A percentile compares a stretch with the other conserved stretches of the same genome.
These are phyloP conservation scores for Fissipunctia ypsillon DNA, from an alignment of 2,888 invertebrate genomes.

Conservation along the genomic window DNA sequence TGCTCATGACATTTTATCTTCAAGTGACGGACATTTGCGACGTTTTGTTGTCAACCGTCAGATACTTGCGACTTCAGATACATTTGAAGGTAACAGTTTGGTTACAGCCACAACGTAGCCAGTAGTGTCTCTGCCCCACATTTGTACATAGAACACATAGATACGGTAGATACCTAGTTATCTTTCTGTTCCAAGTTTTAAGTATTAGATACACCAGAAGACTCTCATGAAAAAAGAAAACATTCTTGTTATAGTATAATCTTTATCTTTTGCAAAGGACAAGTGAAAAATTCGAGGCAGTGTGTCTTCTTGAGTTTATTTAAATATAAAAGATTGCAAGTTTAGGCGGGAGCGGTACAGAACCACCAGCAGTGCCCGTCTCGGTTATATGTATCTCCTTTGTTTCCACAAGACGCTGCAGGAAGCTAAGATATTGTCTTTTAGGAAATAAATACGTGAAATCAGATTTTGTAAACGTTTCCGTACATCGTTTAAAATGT, in stretches of 20 bases:
- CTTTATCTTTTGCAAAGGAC: not conserved
- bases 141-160: too few species aligned
- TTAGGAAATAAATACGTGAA: slow-evolving; percentile 38
- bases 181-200: too few species aligned
- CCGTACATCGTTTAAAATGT: slow-evolving; percentile 1
- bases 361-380: not conserved
- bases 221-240: not conserved
- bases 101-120: not conserved
- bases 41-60: too few species aligned
- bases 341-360: slow-evolving; percentile 1
- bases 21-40: not conserved
- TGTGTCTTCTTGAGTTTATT: slow-evolving; percentile 25
- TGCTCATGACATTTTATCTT: not conserved
- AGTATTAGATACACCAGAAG: not conserved
- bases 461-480: slow-evolving; percentile 23
- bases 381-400: slow-evolving; percentile 22
- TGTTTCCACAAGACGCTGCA: slow-evolving; percentile 26
- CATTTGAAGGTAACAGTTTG: not conserved
- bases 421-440: slow-evolving; percentile 45
- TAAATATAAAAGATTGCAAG: slow-evolving; percentile 46
- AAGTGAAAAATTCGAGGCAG: slow-evolving; percentile 11
- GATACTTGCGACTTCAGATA: not conserved
- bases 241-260: not conserved
- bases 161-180: not conserved
- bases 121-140: not conserved